Percentiles rank a stretch among this genome's conserved stretches.
Conservation (phyloP, 2,113 vertebrate species). For the Seriola aureovittata region DNA sequence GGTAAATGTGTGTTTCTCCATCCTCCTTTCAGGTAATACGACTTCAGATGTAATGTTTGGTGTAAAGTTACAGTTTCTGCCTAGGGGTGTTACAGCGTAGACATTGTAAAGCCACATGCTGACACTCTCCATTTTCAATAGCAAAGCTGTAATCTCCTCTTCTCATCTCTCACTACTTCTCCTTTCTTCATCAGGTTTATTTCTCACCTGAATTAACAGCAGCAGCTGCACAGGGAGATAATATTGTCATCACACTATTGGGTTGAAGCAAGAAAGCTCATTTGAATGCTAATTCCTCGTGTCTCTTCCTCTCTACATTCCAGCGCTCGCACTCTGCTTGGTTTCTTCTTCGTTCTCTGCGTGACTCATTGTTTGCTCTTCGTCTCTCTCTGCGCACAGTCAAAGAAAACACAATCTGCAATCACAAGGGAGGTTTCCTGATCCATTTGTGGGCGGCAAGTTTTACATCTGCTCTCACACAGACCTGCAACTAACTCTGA, state of each 20-base stretch:
- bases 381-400: neutral
- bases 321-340: neutral
- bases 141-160: constrained; percentile 1
- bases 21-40: constrained; percentile 1
- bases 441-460: neutral
- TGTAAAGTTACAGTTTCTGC: constrained; percentile 17
- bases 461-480: neutral
- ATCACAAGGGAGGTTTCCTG: neutral
- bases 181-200: constrained; percentile 22
- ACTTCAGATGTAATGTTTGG: constrained; percentile 3
- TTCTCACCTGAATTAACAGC: constrained; percentile 30
- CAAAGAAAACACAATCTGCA: neutral
- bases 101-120: constrained; percentile 8
- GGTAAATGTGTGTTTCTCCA: constrained; percentile 13
- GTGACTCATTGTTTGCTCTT: neutral
- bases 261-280: neutral
- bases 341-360: neutral
- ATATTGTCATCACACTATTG: constrained; percentile 14
- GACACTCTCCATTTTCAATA: constrained; percentile 7
- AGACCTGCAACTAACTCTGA: neutral
- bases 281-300: constrained; percentile 29
- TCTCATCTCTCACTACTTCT: constrained; percentile 14
- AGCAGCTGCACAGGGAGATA: constrained; percentile 38
- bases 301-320: constrained; percentile 5
- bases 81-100: neutral